These are phyloP conservation scores for Sakesphorus luctuosus DNA, from an alignment of 2,113 vertebrate genomes.

Conservation along the genomic window DNA sequence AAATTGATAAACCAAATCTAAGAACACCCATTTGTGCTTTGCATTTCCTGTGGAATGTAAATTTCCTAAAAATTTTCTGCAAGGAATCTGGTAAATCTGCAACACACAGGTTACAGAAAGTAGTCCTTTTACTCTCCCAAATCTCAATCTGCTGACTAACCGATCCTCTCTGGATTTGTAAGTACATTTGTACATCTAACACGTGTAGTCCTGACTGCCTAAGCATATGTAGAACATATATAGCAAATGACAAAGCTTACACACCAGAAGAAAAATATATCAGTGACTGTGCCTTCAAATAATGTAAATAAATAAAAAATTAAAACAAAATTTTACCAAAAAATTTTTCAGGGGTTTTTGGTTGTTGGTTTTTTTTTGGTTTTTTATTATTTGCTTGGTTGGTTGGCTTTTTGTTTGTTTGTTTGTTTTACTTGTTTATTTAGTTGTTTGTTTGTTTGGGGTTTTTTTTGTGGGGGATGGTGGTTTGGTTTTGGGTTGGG, in stretches of 20 bases:
- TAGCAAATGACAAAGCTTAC: background rate
- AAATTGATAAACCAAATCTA: background rate
- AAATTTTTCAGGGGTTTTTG: background rate
- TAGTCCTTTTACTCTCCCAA: background rate
- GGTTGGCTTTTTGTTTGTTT: too few species aligned
- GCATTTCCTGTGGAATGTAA: background rate
- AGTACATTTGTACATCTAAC: background rate
- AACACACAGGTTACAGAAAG: background rate
- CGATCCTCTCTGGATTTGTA: background rate
- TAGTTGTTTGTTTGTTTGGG: too few species aligned
- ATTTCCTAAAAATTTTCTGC: background rate
- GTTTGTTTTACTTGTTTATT: too few species aligned
- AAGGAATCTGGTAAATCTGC: background rate
- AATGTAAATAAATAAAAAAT: background rate
- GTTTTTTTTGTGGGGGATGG: too few species aligned
- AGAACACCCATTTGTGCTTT: fast-evolving
- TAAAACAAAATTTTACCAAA: background rate
- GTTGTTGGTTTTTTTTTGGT: background rate
- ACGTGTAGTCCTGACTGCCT: background rate
- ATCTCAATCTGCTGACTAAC: background rate
- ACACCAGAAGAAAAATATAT: background rate
- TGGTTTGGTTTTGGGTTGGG: too few species aligned
- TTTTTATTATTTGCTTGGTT: background rate
- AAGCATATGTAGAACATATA: background rate
- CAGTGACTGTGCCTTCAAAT: background rate